Evolutionary conservation across 1,140 invertebrate species (phyloP).

Genomic region (Magallana gigas): DNA sequence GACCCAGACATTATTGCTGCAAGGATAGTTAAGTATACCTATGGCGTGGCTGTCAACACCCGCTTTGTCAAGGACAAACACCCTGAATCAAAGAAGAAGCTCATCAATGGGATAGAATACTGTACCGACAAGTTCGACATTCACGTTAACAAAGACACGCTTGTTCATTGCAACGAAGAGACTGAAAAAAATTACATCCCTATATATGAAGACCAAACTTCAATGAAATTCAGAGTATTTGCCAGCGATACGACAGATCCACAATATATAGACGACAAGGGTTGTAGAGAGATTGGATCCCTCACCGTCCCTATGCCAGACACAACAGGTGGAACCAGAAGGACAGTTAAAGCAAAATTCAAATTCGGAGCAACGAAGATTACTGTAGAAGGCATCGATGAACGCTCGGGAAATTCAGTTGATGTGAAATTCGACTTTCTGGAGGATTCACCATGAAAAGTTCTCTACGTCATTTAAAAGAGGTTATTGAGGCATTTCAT

Average conservation of each 20-base stretch:
- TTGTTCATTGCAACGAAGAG: conserved; percentile 12
- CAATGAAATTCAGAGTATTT: neutral
- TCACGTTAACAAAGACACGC: conserved; percentile 53
- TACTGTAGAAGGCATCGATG: conserved; percentile 54
- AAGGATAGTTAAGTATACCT: conserved; percentile 57
- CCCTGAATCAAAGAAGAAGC: conserved; percentile 18
- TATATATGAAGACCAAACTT: conserved; percentile 7
- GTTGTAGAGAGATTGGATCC: conserved; percentile 32
- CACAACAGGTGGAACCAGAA: neutral
- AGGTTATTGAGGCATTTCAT: no score
- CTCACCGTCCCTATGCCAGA: conserved; percentile 25
- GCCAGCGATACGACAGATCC: conserved; percentile 1
- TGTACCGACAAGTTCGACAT: conserved; percentile 55
- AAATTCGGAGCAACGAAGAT: conserved; percentile 62
- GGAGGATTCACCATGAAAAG: neutral
- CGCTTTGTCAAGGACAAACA: conserved; percentile 49
- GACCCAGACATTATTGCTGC: conserved; percentile 53
- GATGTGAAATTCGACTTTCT: conserved; percentile 56
- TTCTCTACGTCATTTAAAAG: no score
- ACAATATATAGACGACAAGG: conserved; percentile 23
- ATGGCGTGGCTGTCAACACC: conserved; percentile 49
- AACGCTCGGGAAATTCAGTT: conserved; percentile 43
- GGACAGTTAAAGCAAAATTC: neutral
- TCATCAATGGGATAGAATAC: conserved; percentile 43
- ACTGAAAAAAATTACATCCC: neutral